Conservation (phyloP, 2,888 invertebrate genomes). For the Clepsis dumicolana region DNA sequence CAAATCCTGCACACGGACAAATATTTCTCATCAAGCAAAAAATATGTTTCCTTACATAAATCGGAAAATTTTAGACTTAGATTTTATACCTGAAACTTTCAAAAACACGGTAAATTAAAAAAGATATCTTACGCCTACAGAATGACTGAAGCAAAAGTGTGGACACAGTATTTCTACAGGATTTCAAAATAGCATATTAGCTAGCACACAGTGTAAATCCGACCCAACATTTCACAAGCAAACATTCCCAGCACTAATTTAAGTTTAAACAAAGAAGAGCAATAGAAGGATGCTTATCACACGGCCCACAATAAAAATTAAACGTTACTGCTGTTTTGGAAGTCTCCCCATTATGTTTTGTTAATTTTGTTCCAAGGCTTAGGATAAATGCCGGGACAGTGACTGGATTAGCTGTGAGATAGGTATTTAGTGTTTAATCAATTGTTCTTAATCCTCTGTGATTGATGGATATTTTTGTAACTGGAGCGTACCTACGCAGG, state of each 20-base stretch:
- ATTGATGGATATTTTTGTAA: background rate
- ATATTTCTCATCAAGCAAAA: too few relatives aligned
- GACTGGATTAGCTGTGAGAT: conserved; percentile 23
- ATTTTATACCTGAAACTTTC: too few relatives aligned
- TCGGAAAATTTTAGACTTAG: too few relatives aligned
- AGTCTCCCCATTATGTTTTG: conserved; percentile 37
- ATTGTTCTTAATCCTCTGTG: background rate
- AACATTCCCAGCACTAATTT: conserved; percentile 38
- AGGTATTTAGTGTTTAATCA: conserved; percentile 11
- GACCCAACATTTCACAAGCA: conserved; percentile 6
- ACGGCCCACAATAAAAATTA: conserved; percentile 38
- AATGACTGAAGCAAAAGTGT: too few relatives aligned
- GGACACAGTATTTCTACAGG: too few relatives aligned
- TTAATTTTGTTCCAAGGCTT: conserved; percentile 36
- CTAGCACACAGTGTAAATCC: conserved; percentile 1
- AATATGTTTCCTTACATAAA: too few relatives aligned
- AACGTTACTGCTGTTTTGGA: conserved; percentile 39
- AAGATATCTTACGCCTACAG: too few relatives aligned
- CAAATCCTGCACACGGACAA: too few relatives aligned
- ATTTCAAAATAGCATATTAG: too few relatives aligned
- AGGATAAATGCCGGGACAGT: conserved; percentile 30
- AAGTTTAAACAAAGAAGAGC: conserved; percentile 42
- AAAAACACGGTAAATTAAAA: too few relatives aligned
- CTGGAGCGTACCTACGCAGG: background rate
- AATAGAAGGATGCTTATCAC: conserved; percentile 32